Evolutionary conservation across 2,113 vertebrate species (phyloP), one percentile per base, ranked within the genome.

Genomic region (Neolamprologus kungweensis): DNA sequence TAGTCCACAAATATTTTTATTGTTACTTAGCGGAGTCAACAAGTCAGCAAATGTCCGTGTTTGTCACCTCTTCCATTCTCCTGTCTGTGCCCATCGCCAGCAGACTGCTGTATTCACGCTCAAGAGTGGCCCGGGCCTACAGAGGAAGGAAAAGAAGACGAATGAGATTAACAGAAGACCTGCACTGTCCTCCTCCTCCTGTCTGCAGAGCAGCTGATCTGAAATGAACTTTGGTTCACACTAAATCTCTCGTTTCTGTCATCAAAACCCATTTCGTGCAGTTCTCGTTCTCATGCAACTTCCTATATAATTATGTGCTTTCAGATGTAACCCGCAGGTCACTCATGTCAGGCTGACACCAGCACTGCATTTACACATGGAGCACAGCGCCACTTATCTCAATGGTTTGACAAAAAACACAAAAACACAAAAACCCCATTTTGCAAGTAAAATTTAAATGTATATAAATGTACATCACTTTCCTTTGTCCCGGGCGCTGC

Each of bases 41-140:
- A 2, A 1, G 16, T 33, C 57, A 60, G 7, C 57, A 2, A 16
- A 21, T 50, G 17, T 37, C 2, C 5, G 55, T 3, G 75, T 75
- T 14, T 5, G 95, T 97, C 91, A 99, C 99, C 93, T 99, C 98
- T 54, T 98, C 98, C 86, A 97, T 95, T 83, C 97, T 97, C 88
- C 98, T 94, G 80, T 99, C 98, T 1, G 98, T 99, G 81, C 97
- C 98, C n/a, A 96, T 78, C 51, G 97, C 92, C 87, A 99, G 94
- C 79, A 99, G 97, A 89, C 97, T 97, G 96, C 97, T 98, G 89
- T 98, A 99, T 89, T 99, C 99, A 9, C 96, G 96, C 93, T 99
- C 99, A 79, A 99, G 96, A 71, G 97, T 90, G 3, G 98, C 93
- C 91, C 98, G 96, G 63, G 98, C 98, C 99, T 99, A 16, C 0